A percentile compares a stretch with the other conserved stretches of the same genome.
Evolutionary conservation across 2,113 vertebrate genomes (phyloP).

Genomic region (Saguinus imperator): DNA sequence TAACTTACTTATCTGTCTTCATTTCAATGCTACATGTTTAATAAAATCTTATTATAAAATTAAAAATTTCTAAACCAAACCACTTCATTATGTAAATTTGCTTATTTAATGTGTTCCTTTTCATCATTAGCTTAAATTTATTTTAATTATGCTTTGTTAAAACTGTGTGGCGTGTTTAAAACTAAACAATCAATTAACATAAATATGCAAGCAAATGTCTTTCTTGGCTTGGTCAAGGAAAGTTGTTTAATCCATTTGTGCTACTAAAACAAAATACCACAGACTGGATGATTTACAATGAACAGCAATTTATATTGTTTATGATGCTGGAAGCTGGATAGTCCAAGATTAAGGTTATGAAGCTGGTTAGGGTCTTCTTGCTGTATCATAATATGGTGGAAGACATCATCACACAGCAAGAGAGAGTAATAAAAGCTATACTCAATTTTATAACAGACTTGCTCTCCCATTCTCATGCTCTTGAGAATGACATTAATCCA

Average conservation of each 20-base stretch:
- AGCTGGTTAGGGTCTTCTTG: neutral
- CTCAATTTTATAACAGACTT: neutral
- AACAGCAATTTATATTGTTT: neutral
- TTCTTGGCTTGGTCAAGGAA: neutral
- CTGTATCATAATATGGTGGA: neutral
- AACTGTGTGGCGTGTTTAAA: neutral
- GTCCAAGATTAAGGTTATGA: neutral
- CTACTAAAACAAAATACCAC: neutral
- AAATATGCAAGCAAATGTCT: neutral
- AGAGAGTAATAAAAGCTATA: neutral
- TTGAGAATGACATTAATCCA: neutral
- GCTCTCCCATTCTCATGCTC: neutral
- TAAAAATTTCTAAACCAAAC: constrained; percentile 23
- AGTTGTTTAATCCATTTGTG: neutral
- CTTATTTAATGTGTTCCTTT: constrained; percentile 31
- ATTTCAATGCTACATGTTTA: constrained; percentile 38
- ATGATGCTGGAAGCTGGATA: neutral
- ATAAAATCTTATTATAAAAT: constrained; percentile 46
- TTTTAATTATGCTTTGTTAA: constrained; percentile 48
- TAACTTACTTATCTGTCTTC: constrained; percentile 51
- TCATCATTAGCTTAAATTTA: constrained; percentile 27
- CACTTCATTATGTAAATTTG: constrained; percentile 47
- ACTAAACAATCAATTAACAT: neutral
- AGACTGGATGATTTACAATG: neutral
- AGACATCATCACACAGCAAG: neutral